Evolutionary conservation across 1,140 invertebrate species (phyloP), one percentile per base, ranked within the genome.

Genomic region (Drosophila lacteicornis): DNA sequence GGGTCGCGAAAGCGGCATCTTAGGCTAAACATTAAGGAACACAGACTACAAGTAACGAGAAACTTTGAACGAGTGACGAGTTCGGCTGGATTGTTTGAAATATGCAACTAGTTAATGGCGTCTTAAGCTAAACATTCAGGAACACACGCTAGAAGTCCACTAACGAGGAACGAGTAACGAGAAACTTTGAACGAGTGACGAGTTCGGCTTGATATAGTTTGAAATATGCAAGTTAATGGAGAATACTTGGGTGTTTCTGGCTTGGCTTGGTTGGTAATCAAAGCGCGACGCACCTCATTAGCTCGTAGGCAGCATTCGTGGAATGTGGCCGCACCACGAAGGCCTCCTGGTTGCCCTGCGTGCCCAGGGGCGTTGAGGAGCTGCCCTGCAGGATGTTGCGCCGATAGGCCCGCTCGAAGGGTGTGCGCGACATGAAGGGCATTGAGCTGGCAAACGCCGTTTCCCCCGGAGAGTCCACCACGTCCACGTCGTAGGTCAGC

Each of bases 241-340:
- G 45, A 56, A 51, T 33, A 49, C 45, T 59, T 65, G 50, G 46
- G 12, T 36, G 33, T 33, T 30, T 60, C 11, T 65, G 63, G 50
- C 12, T 66, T 74, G 53, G 11, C 25, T 46, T 65, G 57, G 11
- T 67, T 43, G 19, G 58, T 50, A 77, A 71, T 57, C 53, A 66
- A 76, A 77, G 69, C 83, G 69, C 85, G 91, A 92, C 91, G 88
- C 88, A 92, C 91, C 91, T 92, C 91, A 92, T 92, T 71, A 92
- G 78, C 53, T 92, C 91, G 73, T 91, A 91, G 75, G 82, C 85
- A 78, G 84, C 84, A 80, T 91, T 92, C 25, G 87, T 92, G 59
- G 91, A 91, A 82, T 92, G 91, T 71, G 91, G 91, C 60, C 91
- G 80, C 27, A 81, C 75, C 49, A 75, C 51, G n/a, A 68, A 66